Evolutionary conservation across 2,797 vertebrate species (phyloP).

Genomic region (Periparus ater): DNA sequence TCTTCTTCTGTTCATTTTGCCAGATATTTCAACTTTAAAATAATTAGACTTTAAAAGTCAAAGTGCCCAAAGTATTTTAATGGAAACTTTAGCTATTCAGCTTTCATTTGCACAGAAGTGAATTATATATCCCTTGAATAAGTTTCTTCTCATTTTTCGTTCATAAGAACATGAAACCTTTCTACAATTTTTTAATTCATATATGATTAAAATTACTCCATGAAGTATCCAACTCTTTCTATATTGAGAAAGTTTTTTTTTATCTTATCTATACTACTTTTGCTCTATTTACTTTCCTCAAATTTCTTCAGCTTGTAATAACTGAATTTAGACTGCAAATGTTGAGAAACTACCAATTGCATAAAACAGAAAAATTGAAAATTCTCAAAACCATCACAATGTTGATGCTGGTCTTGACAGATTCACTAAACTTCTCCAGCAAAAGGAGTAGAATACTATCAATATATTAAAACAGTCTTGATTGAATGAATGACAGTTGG

Average conservation of each 20-base stretch:
- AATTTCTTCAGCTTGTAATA: neutral
- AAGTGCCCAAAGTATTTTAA: neutral
- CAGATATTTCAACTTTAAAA: neutral
- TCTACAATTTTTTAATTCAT: neutral
- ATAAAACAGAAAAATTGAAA: neutral
- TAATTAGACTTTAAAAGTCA: neutral
- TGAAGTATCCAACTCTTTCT: neutral
- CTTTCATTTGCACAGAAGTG: neutral
- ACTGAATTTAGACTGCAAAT: neutral
- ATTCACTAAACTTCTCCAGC: neutral
- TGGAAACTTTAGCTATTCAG: neutral
- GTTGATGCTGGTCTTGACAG: neutral
- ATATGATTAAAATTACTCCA: neutral
- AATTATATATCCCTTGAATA: neutral
- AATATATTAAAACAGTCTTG: neutral
- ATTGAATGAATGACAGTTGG: neutral
- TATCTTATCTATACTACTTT: neutral
- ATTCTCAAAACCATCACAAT: neutral
- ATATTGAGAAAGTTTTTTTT: neutral
- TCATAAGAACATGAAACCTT: neutral
- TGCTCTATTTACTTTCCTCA: neutral
- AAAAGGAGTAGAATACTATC: neutral
- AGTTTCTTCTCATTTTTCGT: neutral
- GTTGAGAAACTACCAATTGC: neutral
- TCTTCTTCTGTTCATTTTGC: neutral